phyloP scores from a whole-genome alignment of 2,888 invertebrate genomes.

The Piscicola geometra region DNA sequence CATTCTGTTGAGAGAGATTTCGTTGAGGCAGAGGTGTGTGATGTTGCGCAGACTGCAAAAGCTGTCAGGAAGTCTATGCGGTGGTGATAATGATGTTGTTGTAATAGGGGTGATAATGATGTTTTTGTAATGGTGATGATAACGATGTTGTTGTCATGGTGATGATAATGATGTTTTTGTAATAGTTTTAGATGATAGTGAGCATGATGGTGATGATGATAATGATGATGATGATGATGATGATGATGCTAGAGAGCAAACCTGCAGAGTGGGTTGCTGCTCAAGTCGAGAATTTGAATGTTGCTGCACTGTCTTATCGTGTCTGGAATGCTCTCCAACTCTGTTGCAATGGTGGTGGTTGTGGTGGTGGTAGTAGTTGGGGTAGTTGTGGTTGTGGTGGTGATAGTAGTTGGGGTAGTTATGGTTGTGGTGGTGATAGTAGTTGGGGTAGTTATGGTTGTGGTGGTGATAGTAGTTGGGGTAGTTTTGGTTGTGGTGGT shows the following conservation, averaged over 20 bases:
- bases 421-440: no score
- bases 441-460: no score
- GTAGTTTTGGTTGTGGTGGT: no score
- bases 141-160: slow-evolving; percentile 21
- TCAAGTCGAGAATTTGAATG: slow-evolving; percentile 93
- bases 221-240: slow-evolving; percentile 58
- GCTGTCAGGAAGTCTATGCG: slow-evolving; percentile 77
- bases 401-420: no score
- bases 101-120: slow-evolving; percentile 29
- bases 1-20: slow-evolving; percentile 89
- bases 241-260: slow-evolving; percentile 45
- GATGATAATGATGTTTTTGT: slow-evolving; percentile 41
- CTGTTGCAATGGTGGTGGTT: slow-evolving; percentile 97
- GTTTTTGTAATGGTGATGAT: slow-evolving; percentile 15
- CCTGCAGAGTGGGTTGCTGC: slow-evolving; percentile 89
- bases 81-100: not conserved
- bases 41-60: slow-evolving; percentile 89
- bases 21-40: slow-evolving; percentile 90
- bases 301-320: slow-evolving; percentile 90
- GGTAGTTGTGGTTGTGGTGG: slow-evolving; percentile 92
- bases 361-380: slow-evolving; percentile 94
- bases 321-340: slow-evolving; percentile 97
- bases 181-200: slow-evolving; percentile 57
- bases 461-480: no score
- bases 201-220: slow-evolving; percentile 57